phyloP scores from a whole-genome alignment of 1,140 invertebrate species.

The Saccostrea echinata region DNA sequence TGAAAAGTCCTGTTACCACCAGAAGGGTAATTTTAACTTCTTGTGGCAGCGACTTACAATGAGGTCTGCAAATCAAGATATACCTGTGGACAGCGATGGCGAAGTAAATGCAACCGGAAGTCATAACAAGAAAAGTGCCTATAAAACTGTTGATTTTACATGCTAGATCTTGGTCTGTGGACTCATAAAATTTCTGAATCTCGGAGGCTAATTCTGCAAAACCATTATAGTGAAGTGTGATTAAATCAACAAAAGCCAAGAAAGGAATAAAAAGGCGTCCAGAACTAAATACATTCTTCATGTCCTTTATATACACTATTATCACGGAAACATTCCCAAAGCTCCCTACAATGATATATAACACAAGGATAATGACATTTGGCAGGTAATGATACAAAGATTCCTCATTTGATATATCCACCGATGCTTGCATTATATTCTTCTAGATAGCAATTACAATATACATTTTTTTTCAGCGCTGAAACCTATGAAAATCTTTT shows the following conservation, averaged over 20 bases:
- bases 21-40: background rate
- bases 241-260: background rate
- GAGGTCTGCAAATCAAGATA: background rate
- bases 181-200: background rate
- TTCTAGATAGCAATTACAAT: too few relatives aligned
- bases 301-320: background rate
- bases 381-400: background rate
- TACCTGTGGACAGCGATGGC: background rate
- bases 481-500: too few relatives aligned
- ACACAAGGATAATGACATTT: background rate
- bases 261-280: background rate
- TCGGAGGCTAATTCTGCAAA: background rate
- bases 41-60: background rate
- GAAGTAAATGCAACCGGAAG: background rate
- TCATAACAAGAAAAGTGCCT: background rate
- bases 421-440: too few relatives aligned
- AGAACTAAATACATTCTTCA: constrained; percentile 11
- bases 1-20: background rate
- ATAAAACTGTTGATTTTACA: background rate
- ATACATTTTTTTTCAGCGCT: too few relatives aligned
- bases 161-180: background rate
- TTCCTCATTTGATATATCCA: background rate
- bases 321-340: background rate
- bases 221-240: background rate
- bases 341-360: background rate